phyloP scores from a whole-genome alignment of 2,113 vertebrate genomes.

The Psilopsiagon aymara region DNA sequence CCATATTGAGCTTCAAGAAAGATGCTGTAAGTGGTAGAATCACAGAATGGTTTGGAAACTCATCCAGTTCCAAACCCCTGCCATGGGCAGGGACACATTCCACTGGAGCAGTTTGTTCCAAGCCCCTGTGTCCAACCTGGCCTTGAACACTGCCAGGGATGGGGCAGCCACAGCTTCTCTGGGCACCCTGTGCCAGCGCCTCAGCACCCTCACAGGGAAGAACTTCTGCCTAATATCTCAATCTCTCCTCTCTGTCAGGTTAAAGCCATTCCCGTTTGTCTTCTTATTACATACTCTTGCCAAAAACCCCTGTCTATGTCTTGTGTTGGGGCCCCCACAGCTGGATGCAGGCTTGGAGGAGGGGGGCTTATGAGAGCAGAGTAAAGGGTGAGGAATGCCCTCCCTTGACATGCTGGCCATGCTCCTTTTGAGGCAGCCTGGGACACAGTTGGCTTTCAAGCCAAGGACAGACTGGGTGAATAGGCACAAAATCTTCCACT shows the following conservation, averaged over 20 bases:
- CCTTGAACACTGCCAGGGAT: not conserved
- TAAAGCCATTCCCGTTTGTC: not conserved
- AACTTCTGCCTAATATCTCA: fast-evolving
- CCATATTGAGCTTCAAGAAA: not conserved
- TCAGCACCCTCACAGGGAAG: not conserved
- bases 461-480: not conserved
- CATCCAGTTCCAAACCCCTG: not conserved
- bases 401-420: not conserved
- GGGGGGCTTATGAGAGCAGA: not conserved
- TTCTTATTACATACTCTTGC: not conserved
- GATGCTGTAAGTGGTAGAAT: not conserved
- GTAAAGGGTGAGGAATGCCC: not conserved
- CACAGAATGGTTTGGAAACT: not conserved
- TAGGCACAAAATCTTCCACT: not conserved
- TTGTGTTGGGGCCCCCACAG: not conserved
- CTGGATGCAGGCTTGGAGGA: not conserved
- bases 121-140: not conserved
- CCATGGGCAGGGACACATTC: not conserved
- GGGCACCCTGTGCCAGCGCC: too few species aligned
- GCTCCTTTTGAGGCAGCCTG: not conserved
- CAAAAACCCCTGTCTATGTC: not conserved
- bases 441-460: not conserved
- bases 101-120: not conserved
- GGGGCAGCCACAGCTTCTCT: too few species aligned
- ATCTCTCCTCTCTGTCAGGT: not conserved